These are phyloP conservation scores for Pseudomugil gertrudae DNA, from an alignment of 2,797 vertebrate genomes.

Conservation along the genomic window DNA sequence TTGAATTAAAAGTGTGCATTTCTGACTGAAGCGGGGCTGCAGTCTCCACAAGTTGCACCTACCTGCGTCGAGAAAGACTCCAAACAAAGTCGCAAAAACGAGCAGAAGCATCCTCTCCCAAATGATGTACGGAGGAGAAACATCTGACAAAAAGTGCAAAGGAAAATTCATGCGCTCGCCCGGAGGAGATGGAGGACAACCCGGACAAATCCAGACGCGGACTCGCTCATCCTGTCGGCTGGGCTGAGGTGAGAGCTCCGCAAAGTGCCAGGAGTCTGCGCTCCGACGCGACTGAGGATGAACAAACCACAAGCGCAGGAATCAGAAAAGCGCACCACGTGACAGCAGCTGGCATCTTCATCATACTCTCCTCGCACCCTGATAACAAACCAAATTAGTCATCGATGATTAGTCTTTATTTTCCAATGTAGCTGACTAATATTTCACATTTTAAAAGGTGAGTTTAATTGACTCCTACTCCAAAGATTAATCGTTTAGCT, in stretches of 20 bases:
- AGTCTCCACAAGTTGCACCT: slow-evolving; percentile 42
- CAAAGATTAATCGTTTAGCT: neutral
- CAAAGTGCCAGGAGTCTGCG: slow-evolving; percentile 16
- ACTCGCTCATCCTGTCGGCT: slow-evolving; percentile 36
- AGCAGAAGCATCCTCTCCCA: slow-evolving; percentile 88
- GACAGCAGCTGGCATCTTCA: slow-evolving; percentile 40
- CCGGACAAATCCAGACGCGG: slow-evolving; percentile 23
- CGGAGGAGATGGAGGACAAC: slow-evolving; percentile 15
- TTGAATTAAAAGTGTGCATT: neutral
- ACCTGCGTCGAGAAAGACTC: slow-evolving; percentile 88
- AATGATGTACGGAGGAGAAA: slow-evolving; percentile 66
- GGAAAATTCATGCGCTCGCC: slow-evolving; percentile 31
- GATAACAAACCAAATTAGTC: neutral
- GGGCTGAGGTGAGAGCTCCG: slow-evolving; percentile 37
- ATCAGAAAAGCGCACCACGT: slow-evolving; percentile 61
- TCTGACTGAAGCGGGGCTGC: neutral
- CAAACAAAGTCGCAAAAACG: slow-evolving; percentile 86
- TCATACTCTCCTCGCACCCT: neutral
- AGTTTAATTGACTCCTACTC: no score
- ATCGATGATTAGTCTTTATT: neutral
- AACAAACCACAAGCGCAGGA: slow-evolving; percentile 29
- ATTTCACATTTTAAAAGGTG: neutral
- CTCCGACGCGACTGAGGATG: slow-evolving; percentile 34
- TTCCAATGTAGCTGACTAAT: neutral
- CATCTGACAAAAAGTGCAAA: slow-evolving; percentile 61